Percentiles rank a stretch among this genome's conserved stretches.
These are phyloP conservation scores for Cephus sareptanus DNA, from an alignment of 2,888 invertebrate genomes.

Conservation along the genomic window DNA sequence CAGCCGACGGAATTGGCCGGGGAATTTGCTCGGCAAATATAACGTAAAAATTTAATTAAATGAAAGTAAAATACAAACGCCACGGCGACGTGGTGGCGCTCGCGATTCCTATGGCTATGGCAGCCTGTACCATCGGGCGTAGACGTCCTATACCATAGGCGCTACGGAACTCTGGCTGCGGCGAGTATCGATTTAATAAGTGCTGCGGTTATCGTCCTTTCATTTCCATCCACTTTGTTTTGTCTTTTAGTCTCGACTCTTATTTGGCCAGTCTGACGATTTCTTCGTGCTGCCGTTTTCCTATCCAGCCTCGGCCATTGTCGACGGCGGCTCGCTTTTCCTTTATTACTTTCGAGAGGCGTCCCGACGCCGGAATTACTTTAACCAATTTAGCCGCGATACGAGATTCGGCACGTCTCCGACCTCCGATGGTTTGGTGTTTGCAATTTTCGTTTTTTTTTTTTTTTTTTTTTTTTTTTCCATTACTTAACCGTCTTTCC, in stretches of 20 bases:
- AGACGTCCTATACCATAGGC: neutral
- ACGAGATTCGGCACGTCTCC: neutral
- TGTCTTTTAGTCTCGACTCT: slow-evolving; percentile 6
- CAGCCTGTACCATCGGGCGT: neutral
- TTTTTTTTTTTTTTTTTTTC: neutral
- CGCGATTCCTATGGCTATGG: neutral
- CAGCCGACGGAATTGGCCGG: slow-evolving; percentile 36
- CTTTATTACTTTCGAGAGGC: neutral
- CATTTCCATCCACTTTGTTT: slow-evolving; percentile 6
- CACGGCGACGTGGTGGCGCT: slow-evolving; percentile 13
- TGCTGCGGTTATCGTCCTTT: slow-evolving; percentile 11
- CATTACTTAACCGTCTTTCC: neutral
- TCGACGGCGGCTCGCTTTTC: neutral
- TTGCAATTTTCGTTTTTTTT: neutral
- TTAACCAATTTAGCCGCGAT: neutral
- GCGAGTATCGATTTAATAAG: slow-evolving; percentile 21
- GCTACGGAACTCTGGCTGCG: slow-evolving; percentile 6
- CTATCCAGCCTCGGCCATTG: neutral
- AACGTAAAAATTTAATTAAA: slow-evolving; percentile 47
- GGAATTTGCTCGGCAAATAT: slow-evolving; percentile 42
- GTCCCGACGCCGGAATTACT: neutral
- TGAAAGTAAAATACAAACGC: slow-evolving; percentile 29
- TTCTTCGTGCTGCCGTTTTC: neutral
- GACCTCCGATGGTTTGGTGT: neutral
- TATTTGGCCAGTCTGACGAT: neutral